A percentile compares a stretch with the other conserved stretches of the same genome.
Conservation (phyloP, 1,140 invertebrate genomes). For the Drosophila parabipectinata region DNA sequence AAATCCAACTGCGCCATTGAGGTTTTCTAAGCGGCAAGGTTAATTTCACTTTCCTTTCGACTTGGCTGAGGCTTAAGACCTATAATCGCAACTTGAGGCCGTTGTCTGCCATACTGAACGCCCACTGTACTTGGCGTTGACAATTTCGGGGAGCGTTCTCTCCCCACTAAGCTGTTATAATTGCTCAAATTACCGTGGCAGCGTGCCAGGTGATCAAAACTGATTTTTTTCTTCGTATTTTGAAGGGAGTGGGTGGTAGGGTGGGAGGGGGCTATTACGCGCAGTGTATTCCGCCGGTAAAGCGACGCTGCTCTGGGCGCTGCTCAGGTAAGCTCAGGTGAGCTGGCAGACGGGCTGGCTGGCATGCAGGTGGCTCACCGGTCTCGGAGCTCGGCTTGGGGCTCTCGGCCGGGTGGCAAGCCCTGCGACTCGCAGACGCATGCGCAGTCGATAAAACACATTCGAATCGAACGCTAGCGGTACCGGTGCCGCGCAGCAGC, state of each 20-base stretch:
- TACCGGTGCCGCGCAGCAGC: conserved; percentile 14
- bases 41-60: conserved; percentile 38
- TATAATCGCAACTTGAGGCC: conserved; percentile 30
- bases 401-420: conserved; percentile 55
- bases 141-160: conserved; percentile 48
- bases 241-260: background rate
- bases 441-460: conserved; percentile 79
- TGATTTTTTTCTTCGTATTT: conserved; percentile 22
- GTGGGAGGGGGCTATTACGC: conserved; percentile 58
- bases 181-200: conserved; percentile 69
- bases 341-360: conserved; percentile 7
- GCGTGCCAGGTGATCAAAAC: conserved; percentile 52
- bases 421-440: conserved; percentile 68
- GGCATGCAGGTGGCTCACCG: conserved; percentile 62
- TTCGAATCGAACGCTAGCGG: conserved; percentile 77
- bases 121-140: conserved; percentile 55
- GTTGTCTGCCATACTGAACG: conserved; percentile 16
- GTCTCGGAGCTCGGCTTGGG: conserved; percentile 36
- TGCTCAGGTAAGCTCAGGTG: conserved; percentile 28
- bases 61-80: background rate
- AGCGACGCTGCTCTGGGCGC: conserved; percentile 59
- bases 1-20: background rate
- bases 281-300: conserved; percentile 62
- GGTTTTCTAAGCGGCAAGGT: conserved; percentile 21
- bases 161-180: conserved; percentile 63